Base-by-base conservation (phyloP, 1,140 invertebrate species). In the Drosophila subobscura region DNA sequence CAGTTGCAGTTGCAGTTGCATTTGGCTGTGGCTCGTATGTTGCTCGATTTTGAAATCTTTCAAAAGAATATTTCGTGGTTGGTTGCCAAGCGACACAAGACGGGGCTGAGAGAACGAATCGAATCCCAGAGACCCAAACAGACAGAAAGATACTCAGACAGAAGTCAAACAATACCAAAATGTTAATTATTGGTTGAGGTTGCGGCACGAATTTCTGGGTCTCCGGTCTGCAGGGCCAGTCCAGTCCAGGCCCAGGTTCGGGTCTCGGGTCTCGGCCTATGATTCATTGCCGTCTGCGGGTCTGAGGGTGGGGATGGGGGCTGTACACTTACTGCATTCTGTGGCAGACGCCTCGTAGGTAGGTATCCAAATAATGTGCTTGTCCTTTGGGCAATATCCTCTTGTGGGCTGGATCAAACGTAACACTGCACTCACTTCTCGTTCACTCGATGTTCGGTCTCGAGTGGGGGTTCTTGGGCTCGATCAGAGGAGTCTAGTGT, bases 61-160 rank as follows among this genome's bases (percentile, higher is more conserved):
- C 71, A 66, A 86, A 86, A 85, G 80, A 85, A 85, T 85, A 80
- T 85, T 86, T 86, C 60, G 80, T 81, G 81, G 80, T 81, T 81
- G 81, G 80, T 81, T 85, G 83, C 73, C 80, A 77, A 72, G 76
- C 66, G 52, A 53, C 58, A 66, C 64, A 77, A 83, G 78, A 75
- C 66, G 60, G 59, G 65, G 58, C 27, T 57, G 67, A 72, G 57
- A 72, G 70, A 68, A 81, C 79, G 16, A 20, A 20, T 8, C 5
- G 25, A 27, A 1, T 2, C 54, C 77, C 64, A 49, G n/a, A 53
- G 49, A 54, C 64, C 42, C 12, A 8, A 23, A 41, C 20, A 20
- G 29, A 40, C 33, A 42, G 10, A 45, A 6, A 41, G 2, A 33
- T 29, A 22, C 4, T 10, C 49, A 5, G 49, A 14, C n/a, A n/a